Conservation (phyloP, 2,888 invertebrate species). For the Pachymerium ferrugineum region DNA sequence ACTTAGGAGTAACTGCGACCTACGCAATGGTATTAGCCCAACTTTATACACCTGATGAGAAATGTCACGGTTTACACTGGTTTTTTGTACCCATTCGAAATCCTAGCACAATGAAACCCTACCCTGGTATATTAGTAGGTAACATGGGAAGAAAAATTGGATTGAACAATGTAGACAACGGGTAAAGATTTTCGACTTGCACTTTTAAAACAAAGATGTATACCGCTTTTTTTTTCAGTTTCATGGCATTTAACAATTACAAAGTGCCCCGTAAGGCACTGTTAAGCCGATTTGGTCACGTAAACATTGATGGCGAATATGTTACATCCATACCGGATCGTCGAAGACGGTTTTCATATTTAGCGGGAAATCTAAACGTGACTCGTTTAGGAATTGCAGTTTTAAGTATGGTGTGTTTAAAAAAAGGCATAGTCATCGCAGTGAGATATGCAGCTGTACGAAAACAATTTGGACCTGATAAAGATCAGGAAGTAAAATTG, state of each 20-base stretch:
- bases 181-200: conserved; percentile 54
- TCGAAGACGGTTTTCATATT: conserved; percentile 69
- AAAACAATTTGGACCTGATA: conserved; percentile 81
- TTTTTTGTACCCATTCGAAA: conserved; percentile 84
- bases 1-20: conserved; percentile 61
- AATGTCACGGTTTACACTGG: conserved; percentile 76
- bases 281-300: neutral
- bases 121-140: conserved; percentile 75
- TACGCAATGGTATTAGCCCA: conserved; percentile 85
- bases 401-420: conserved; percentile 55
- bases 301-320: conserved; percentile 65
- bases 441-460: conserved; percentile 78
- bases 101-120: conserved; percentile 62
- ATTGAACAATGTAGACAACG: conserved; percentile 88
- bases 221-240: conserved; percentile 52
- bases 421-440: conserved; percentile 72
- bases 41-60: conserved; percentile 70
- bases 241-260: conserved; percentile 79
- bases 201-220: neutral
- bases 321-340: conserved; percentile 85
- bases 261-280: neutral
- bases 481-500: conserved; percentile 80
- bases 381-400: conserved; percentile 72
- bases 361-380: conserved; percentile 77
- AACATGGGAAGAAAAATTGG: conserved; percentile 91